Evolutionary conservation across 2,113 vertebrate species (phyloP), one percentile per base, ranked within the genome.

Genomic region (Gobiocypris rarus): DNA sequence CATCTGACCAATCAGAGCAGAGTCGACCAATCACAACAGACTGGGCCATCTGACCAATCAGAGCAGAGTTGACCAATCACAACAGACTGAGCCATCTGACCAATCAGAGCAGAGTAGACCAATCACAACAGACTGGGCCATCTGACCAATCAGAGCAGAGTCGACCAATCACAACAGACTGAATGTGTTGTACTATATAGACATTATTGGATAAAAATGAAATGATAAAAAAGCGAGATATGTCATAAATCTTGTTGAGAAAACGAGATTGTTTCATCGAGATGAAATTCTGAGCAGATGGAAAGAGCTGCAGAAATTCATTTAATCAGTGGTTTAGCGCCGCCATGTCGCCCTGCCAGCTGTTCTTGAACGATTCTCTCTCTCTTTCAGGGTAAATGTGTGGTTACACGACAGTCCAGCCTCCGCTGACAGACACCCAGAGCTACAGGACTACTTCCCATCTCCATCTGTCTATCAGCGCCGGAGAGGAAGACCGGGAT

Each of bases 231-330:
- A 41, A 41, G 65, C 22, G 4, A 41, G 34, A 11, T 41, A 69
- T 69, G 34, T 38, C 65, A 69, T 69, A 22, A 41, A 69, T 69
- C 65, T 5, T 38, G 19, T 38, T 69, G 65, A 38, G 3, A 34
- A 69, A 69, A 69, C 9, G 13, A 69, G 31, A 38, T 69, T 69
- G 15, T 38, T 69, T 69, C 65, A 38, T 69, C 31, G 9, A 69
- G 65, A 69, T 38, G 31, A 38, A 69, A 69, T 28, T 69, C 31
- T 69, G 65, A 69, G 65, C 65, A 69, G 65, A 69, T 69, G 65
- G 65, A 38, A 38, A 69, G 17, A 38, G 17, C 65, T 22, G 52
- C 61, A 17, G 28, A 65, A 63, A 63, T 31, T 31, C 63, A 19
- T 67, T 34, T 67, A 67, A 69, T 69, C 65, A 38, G 65, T 1